Evolutionary conservation across 2,888 invertebrate genomes (phyloP).

Genomic region (Drosophila borborema): DNA sequence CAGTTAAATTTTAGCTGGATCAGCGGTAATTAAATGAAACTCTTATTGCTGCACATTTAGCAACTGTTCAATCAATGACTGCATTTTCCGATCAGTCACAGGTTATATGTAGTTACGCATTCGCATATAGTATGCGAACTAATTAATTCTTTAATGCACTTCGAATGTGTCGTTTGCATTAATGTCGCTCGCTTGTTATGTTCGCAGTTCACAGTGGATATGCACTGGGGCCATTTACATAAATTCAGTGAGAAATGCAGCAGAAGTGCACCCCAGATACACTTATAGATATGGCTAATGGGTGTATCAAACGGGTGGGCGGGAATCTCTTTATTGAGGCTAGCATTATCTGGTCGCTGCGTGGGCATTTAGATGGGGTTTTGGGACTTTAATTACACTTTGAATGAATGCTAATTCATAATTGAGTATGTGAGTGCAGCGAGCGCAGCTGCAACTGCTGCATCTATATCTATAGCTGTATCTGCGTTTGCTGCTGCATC

Average conservation of each 20-base stretch:
- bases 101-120: conserved; percentile 8
- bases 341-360: conserved; percentile 28
- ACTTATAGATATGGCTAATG: conserved; percentile 69
- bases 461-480: conserved; percentile 3
- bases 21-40: no score
- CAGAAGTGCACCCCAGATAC: conserved; percentile 28
- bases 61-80: background rate
- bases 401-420: conserved; percentile 82
- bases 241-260: conserved; percentile 42
- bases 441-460: conserved; percentile 7
- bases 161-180: conserved; percentile 53
- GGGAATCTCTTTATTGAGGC: background rate
- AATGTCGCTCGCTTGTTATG: conserved; percentile 24
- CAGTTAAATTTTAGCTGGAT: background rate
- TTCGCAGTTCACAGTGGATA: conserved; percentile 31
- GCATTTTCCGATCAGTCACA: background rate
- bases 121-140: conserved; percentile 44
- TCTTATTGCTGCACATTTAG: background rate
- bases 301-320: conserved; percentile 28
- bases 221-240: conserved; percentile 58
- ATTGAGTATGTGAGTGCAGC: conserved; percentile 71
- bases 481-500: conserved; percentile 5
- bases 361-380: conserved; percentile 37
- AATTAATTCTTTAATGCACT: conserved; percentile 79
- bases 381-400: conserved; percentile 78